A percentile compares a stretch with the other conserved stretches of the same genome.
These are phyloP conservation scores for Bursaphelenchus mucronatus DNA, from an alignment of 1,140 invertebrate species.

Conservation along the genomic window DNA sequence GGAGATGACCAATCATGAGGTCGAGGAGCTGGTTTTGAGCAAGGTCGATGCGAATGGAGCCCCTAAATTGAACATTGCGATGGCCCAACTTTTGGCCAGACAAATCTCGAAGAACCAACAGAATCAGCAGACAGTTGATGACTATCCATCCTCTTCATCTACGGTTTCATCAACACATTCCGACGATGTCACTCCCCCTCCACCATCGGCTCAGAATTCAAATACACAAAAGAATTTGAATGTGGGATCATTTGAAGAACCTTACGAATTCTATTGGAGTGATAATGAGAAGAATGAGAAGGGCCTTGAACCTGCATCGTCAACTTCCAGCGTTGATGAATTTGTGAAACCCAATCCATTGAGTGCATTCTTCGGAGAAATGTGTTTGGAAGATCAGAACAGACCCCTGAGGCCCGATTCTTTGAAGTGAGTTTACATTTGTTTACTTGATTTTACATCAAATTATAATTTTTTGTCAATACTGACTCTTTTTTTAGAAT, in stretches of 20 bases:
- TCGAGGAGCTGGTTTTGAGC: constrained; percentile 11
- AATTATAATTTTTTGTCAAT: not conserved
- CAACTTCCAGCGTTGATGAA: constrained; percentile 24
- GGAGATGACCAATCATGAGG: not conserved
- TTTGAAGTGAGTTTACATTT: constrained; percentile 18
- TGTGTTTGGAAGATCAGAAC: not conserved
- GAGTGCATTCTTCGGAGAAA: constrained; percentile 16
- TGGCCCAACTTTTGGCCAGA: not conserved
- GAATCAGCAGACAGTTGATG: not conserved
- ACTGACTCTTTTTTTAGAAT: constrained; percentile 16
- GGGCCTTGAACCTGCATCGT: constrained; percentile 11
- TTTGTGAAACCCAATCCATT: constrained; percentile 6
- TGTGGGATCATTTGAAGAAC: constrained; percentile 26
- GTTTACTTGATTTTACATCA: no score
- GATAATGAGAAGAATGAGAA: constrained; percentile 23
- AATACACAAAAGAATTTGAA: not conserved
- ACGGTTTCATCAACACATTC: constrained; percentile 10
- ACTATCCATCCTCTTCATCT: constrained; percentile 9
- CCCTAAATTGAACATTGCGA: not conserved
- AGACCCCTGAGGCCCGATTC: constrained; percentile 18
- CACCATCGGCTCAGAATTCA: constrained; percentile 1
- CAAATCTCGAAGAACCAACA: not conserved
- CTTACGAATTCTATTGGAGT: constrained; percentile 27
- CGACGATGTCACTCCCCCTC: constrained; percentile 2
- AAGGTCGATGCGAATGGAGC: not conserved